Conservation (phyloP, 2,888 invertebrate genomes). For the Pandemis cinnamomeana region DNA sequence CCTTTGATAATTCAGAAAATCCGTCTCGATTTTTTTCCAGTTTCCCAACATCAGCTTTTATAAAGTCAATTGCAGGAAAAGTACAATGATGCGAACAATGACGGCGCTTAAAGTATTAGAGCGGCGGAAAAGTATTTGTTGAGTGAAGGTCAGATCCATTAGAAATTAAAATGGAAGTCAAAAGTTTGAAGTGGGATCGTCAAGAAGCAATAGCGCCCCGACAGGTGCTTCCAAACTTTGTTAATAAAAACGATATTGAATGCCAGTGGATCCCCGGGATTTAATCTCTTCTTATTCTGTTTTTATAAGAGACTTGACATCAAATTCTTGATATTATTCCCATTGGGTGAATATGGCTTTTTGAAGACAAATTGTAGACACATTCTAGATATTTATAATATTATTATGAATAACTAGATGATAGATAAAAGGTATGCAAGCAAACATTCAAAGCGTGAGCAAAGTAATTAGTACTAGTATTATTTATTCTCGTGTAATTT, state of each 20-base stretch:
- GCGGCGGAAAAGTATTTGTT: constrained; percentile 27
- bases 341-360: background rate
- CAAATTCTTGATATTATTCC: constrained; percentile 29
- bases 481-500: too few relatives aligned
- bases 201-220: constrained; percentile 51
- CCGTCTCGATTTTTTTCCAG: constrained; percentile 2
- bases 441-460: too few relatives aligned
- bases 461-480: too few relatives aligned
- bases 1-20: constrained; percentile 36
- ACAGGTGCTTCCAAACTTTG: constrained; percentile 59
- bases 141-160: constrained; percentile 44
- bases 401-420: background rate
- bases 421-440: too few relatives aligned
- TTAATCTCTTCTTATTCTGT: constrained; percentile 45
- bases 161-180: constrained; percentile 56
- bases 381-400: background rate
- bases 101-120: constrained; percentile 28
- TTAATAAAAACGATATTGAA: constrained; percentile 63
- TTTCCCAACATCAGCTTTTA: constrained; percentile 9
- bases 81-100: constrained; percentile 25
- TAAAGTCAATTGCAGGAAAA: constrained; percentile 23
- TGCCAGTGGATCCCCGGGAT: constrained; percentile 46
- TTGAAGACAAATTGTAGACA: background rate
- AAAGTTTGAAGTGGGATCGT: constrained; percentile 52
- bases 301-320: constrained; percentile 44